Evolutionary conservation across 1,140 invertebrate genomes (phyloP).

Genomic region (Leptopilina clavipes): DNA sequence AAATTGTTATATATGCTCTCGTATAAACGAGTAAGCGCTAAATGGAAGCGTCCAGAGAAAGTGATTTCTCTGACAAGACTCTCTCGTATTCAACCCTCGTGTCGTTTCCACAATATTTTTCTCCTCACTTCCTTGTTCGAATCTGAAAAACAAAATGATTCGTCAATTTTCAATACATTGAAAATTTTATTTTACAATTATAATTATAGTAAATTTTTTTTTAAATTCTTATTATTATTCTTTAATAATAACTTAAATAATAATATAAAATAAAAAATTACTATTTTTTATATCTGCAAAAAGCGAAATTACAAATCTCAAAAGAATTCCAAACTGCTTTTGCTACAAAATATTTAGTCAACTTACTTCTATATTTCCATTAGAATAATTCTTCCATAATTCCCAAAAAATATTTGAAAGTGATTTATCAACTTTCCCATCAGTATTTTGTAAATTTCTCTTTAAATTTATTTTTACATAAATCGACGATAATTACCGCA

Average conservation of each 20-base stretch:
- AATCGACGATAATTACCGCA: background rate
- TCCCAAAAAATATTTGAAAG: background rate
- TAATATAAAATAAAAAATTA: no score
- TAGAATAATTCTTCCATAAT: no score
- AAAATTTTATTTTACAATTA: no score
- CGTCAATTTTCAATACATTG: background rate
- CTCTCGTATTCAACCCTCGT: background rate
- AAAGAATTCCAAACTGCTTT: no score
- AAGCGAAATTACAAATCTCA: background rate
- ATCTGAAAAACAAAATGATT: conserved; percentile 10
- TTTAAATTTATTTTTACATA: background rate
- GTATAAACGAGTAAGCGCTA: conserved; percentile 23
- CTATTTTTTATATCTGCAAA: no score
- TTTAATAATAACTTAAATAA: no score
- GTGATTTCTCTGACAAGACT: conserved; percentile 4
- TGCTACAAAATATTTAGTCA: no score
- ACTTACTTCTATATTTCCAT: no score
- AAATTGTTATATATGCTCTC: conserved; percentile 12
- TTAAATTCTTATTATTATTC: no score
- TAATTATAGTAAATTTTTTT: no score
- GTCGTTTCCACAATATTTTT: background rate
- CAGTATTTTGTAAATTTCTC: background rate
- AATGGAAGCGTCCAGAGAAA: conserved; percentile 30
- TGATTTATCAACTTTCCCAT: conserved; percentile 5
- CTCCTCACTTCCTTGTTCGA: conserved; percentile 1